Evolutionary conservation across 2,113 vertebrate species (phyloP).

Genomic region (Aplodontia rufa): DNA sequence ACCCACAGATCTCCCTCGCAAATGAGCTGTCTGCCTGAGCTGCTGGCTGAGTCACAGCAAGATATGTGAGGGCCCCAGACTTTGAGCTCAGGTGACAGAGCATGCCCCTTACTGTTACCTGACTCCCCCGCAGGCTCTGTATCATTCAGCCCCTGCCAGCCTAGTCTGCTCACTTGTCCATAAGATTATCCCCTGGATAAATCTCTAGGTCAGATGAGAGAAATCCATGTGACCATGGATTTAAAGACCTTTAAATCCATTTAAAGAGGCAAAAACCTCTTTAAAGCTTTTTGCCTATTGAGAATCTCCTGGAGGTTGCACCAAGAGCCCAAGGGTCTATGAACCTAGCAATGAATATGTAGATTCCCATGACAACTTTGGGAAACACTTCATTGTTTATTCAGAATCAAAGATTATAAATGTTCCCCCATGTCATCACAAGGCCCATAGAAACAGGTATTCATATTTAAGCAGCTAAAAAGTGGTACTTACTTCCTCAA

Average conservation of each 20-base stretch:
- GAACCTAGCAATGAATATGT: neutral
- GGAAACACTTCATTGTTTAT: neutral
- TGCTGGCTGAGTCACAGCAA: neutral
- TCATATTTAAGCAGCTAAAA: neutral
- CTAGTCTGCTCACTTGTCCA: accelerated
- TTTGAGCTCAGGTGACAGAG: neutral
- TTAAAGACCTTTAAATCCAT: too few species aligned
- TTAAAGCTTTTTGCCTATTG: neutral
- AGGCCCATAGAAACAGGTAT: neutral
- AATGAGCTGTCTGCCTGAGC: neutral
- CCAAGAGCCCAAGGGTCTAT: too few species aligned
- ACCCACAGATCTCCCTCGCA: neutral
- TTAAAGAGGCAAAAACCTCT: too few species aligned
- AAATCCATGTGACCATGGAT: too few species aligned
- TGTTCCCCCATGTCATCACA: accelerated
- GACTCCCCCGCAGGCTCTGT: neutral
- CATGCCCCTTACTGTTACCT: accelerated
- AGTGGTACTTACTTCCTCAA: neutral
- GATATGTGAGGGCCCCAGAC: neutral
- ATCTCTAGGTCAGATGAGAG: neutral
- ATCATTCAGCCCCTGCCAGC: neutral
- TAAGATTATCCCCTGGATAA: neutral
- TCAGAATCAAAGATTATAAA: neutral
- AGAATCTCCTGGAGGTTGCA: neutral
- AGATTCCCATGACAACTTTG: neutral